These are phyloP conservation scores for Holcopasites calliopsidis DNA, from an alignment of 1,140 invertebrate species.

Conservation along the genomic window DNA sequence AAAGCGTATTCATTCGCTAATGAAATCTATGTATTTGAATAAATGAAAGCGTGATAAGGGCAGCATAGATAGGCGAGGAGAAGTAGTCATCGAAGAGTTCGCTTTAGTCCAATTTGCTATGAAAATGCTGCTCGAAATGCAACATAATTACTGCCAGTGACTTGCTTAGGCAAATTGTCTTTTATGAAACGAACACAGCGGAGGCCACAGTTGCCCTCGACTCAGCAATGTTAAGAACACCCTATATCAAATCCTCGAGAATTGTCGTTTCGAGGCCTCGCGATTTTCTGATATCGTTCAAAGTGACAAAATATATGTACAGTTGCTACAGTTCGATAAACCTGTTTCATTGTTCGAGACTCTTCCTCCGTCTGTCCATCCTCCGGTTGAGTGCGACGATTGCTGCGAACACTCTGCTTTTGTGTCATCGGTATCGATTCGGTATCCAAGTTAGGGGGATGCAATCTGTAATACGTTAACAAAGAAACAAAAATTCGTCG, in stretches of 20 bases:
- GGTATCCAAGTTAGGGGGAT: slow-evolving; percentile 58
- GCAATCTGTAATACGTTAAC: slow-evolving; percentile 59
- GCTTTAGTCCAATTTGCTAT: neutral
- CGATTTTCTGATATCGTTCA: no score
- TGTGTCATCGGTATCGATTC: slow-evolving; percentile 75
- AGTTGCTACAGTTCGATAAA: no score
- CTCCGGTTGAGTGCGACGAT: slow-evolving; percentile 58
- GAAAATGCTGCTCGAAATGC: neutral
- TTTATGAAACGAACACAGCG: no score
- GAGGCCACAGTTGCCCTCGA: no score
- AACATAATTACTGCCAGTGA: slow-evolving; percentile 12
- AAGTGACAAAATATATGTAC: no score
- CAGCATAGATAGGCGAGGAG: neutral
- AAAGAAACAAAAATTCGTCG: neutral
- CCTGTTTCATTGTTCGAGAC: slow-evolving; percentile 75
- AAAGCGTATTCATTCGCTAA: no score
- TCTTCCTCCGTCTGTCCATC: slow-evolving; percentile 71
- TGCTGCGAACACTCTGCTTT: slow-evolving; percentile 56
- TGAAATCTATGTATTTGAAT: no score
- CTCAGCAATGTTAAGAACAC: neutral
- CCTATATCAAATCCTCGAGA: no score
- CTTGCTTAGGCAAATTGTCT: slow-evolving; percentile 14
- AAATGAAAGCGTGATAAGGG: no score
- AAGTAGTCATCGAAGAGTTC: no score
- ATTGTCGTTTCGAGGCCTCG: neutral